Conservation (phyloP, 2,888 invertebrate genomes). For the Acrobasis repandana region DNA sequence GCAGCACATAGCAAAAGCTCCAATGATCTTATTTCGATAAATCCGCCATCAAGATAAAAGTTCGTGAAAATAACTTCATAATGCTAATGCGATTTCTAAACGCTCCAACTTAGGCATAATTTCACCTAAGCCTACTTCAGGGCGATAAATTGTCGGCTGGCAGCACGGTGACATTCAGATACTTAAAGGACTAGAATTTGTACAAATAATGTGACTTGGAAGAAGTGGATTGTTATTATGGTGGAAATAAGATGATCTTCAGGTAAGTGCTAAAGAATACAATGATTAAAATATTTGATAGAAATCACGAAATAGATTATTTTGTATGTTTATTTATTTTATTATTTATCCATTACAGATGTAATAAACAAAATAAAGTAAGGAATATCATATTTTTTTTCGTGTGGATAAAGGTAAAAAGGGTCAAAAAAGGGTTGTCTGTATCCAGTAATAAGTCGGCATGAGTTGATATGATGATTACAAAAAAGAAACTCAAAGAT, state of each 20-base stretch:
- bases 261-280: too few relatives aligned
- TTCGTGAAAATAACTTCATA: constrained; percentile 4
- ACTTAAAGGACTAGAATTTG: background rate
- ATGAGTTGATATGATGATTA: too few relatives aligned
- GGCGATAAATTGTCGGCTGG: background rate
- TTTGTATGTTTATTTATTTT: too few relatives aligned
- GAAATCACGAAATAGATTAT: background rate
- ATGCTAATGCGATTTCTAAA: constrained; percentile 1
- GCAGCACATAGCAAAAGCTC: background rate
- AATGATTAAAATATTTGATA: background rate
- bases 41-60: background rate
- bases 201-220: background rate
- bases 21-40: constrained; percentile 12
- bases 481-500: too few relatives aligned
- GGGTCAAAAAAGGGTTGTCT: too few relatives aligned
- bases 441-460: too few relatives aligned
- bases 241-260: background rate
- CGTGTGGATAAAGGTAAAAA: too few relatives aligned
- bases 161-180: background rate
- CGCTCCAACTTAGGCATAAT: background rate
- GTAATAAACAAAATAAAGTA: too few relatives aligned
- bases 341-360: too few relatives aligned
- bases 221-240: background rate
- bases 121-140: background rate
- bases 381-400: too few relatives aligned